Conservation (phyloP, 2,888 invertebrate genomes). For the Drosophila austrosaltans region DNA sequence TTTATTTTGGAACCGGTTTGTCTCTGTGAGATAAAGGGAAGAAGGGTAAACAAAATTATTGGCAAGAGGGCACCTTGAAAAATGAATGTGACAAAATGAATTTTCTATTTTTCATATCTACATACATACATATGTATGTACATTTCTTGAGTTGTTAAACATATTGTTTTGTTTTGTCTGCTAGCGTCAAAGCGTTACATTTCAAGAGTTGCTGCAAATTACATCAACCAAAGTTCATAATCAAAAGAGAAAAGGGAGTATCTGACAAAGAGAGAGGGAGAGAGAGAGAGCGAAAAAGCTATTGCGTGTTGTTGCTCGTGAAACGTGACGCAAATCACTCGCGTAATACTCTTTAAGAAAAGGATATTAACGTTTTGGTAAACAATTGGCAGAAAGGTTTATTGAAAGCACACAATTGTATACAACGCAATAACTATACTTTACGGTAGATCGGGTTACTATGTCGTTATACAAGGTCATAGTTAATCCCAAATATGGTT, state of each 20-base stretch:
- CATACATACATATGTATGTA: constrained; percentile 8
- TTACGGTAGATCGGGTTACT: too few species aligned
- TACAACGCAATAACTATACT: too few species aligned
- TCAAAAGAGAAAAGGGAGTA: background rate
- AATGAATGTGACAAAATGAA: constrained; percentile 4
- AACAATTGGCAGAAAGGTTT: background rate
- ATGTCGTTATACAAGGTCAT: too few species aligned
- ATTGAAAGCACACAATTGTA: too few species aligned
- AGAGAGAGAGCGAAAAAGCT: constrained; percentile 14
- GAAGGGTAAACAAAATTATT: constrained; percentile 2
- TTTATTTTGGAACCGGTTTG: constrained; percentile 24
- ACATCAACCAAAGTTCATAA: constrained; percentile 38
- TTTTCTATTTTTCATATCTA: background rate
- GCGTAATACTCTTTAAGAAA: background rate
- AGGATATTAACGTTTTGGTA: background rate
- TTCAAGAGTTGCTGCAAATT: constrained; percentile 56
- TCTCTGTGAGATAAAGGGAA: background rate
- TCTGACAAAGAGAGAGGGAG: constrained; percentile 4
- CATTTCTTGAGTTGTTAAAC: constrained; percentile 46
- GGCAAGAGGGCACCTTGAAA: constrained; percentile 18
- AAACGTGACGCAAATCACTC: constrained; percentile 1
- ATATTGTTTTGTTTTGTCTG: constrained; percentile 46
- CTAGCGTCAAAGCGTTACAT: constrained; percentile 49
- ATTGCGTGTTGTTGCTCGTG: background rate
- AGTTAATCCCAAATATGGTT: too few species aligned